A percentile compares a stretch with the other conserved stretches of the same genome.
Evolutionary conservation across 2,888 invertebrate genomes (phyloP).

Genomic region (Troides oblongomaculatus): DNA sequence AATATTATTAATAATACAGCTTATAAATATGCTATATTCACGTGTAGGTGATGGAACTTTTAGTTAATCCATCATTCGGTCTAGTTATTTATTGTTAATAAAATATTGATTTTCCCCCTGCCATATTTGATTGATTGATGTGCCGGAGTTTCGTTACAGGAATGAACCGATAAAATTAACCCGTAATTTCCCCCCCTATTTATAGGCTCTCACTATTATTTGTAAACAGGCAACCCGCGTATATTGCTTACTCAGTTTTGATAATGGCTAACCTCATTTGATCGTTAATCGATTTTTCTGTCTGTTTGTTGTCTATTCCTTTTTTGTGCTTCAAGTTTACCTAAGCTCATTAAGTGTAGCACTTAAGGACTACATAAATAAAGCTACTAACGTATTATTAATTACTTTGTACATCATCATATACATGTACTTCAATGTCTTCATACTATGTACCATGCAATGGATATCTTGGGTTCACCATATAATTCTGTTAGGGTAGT

Average conservation of each 20-base stretch:
- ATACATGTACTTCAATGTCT: no score
- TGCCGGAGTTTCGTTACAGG: slow-evolving; percentile 38
- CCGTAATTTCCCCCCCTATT: slow-evolving; percentile 47
- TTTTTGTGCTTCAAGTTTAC: neutral
- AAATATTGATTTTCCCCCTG: slow-evolving; percentile 46
- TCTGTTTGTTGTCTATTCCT: neutral
- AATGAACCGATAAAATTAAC: slow-evolving; percentile 45
- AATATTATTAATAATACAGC: no score
- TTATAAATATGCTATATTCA: neutral
- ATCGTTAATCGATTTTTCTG: slow-evolving; percentile 18
- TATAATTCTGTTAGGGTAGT: no score
- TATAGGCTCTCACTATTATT: slow-evolving; percentile 40
- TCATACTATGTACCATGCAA: no score
- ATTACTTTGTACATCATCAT: no score
- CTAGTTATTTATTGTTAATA: slow-evolving; percentile 8
- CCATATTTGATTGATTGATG: slow-evolving; percentile 55
- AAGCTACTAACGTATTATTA: no score
- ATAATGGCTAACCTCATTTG: slow-evolving; percentile 24
- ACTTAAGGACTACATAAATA: neutral
- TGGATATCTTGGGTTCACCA: no score
- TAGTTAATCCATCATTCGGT: neutral
- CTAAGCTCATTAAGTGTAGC: neutral
- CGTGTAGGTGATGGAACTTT: neutral
- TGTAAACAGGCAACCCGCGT: slow-evolving; percentile 35
- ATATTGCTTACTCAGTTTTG: slow-evolving; percentile 28